phyloP scores from a whole-genome alignment of 64 coral and sea anemone genomes.

The Dendrophyllia cribrosa region DNA sequence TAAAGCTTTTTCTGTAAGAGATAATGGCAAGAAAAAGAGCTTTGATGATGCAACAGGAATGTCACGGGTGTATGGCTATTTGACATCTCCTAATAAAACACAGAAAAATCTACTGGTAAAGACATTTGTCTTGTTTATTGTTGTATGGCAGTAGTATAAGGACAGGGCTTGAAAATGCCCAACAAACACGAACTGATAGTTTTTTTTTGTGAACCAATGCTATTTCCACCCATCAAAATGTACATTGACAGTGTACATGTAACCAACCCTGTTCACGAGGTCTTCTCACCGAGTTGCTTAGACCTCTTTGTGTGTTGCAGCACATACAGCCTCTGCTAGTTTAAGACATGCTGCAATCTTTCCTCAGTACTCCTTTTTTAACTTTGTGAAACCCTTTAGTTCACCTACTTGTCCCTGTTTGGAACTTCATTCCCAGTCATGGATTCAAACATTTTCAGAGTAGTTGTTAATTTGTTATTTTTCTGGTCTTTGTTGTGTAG shows the following conservation, averaged over 20 bases:
- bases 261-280: too few relatives aligned
- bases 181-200: not conserved
- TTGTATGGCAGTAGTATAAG: not conserved
- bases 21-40: conserved; percentile 41
- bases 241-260: too few relatives aligned
- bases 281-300: too few relatives aligned
- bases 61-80: not conserved
- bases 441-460: too few relatives aligned
- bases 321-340: too few relatives aligned
- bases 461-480: not conserved
- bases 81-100: not conserved
- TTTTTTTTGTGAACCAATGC: not conserved
- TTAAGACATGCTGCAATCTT: too few relatives aligned
- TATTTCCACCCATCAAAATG: too few relatives aligned
- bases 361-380: too few relatives aligned
- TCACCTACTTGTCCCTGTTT: too few relatives aligned
- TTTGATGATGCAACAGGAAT: conserved; percentile 11
- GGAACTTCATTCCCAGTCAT: too few relatives aligned
- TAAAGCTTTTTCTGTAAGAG: not conserved
- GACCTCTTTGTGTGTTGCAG: too few relatives aligned
- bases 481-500: not conserved
- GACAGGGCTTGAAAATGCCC: not conserved
- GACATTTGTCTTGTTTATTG: not conserved
- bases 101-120: conserved; percentile 8
- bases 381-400: too few relatives aligned